Percentiles rank a stretch among this genome's conserved stretches.
These are phyloP conservation scores for Eumacrocentrus americanus DNA, from an alignment of 2,888 invertebrate genomes.

Conservation along the genomic window DNA sequence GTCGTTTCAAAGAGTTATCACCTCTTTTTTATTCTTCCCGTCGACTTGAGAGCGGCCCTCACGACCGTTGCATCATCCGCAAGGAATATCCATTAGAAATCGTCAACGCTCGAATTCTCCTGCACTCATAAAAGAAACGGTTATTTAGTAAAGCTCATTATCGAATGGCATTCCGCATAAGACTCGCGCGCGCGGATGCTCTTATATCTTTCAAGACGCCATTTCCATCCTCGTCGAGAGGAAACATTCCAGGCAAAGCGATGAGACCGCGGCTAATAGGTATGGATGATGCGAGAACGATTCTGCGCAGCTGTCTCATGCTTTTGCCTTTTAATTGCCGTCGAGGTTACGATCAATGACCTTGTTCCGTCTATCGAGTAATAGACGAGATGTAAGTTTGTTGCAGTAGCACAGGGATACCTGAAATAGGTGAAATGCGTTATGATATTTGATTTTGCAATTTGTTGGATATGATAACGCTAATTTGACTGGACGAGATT, in stretches of 20 bases:
- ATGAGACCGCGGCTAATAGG: slow-evolving; percentile 21
- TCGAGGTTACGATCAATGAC: slow-evolving; percentile 4
- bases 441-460: too few relatives aligned
- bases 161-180: slow-evolving; percentile 15
- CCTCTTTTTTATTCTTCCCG: slow-evolving; percentile 10
- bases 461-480: too few relatives aligned
- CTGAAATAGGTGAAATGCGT: too few relatives aligned
- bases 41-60: too few relatives aligned
- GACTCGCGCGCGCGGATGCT: not conserved
- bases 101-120: slow-evolving; percentile 15
- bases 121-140: slow-evolving; percentile 19
- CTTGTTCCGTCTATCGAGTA: not conserved
- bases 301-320: slow-evolving; percentile 22
- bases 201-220: not conserved
- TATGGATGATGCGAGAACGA: slow-evolving; percentile 19
- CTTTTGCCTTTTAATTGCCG: slow-evolving; percentile 32
- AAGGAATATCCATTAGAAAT: slow-evolving; percentile 22
- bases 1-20: slow-evolving; percentile 27
- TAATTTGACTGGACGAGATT: too few relatives aligned
- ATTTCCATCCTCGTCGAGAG: slow-evolving; percentile 27
- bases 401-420: too few relatives aligned
- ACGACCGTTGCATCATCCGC: slow-evolving; percentile 10
- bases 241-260: slow-evolving; percentile 26
- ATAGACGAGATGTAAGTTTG: not conserved
- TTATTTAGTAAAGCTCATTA: slow-evolving; percentile 27